phyloP scores from a whole-genome alignment of 2,888 invertebrate genomes.

The Parthenolecanium corni region DNA sequence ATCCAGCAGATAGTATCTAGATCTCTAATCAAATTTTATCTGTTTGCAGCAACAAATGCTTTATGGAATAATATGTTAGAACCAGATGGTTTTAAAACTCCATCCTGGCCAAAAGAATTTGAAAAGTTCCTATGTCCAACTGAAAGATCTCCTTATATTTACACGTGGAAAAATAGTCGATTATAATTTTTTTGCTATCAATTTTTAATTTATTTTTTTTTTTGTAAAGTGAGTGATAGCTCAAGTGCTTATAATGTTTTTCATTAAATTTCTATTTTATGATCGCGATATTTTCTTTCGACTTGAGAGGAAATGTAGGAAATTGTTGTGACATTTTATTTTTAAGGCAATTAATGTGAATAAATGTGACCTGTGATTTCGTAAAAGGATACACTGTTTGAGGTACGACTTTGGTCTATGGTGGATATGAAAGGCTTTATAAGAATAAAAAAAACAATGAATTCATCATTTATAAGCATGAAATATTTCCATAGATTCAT shows the following conservation, averaged over 20 bases:
- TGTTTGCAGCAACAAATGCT: slow-evolving; percentile 43
- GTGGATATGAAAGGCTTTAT: no score
- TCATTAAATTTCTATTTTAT: neutral
- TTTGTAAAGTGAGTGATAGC: neutral
- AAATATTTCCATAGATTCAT: no score
- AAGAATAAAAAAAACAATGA: no score
- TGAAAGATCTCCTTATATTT: slow-evolving; percentile 41
- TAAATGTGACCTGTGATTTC: no score
- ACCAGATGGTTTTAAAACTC: slow-evolving; percentile 43
- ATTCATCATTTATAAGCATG: no score
- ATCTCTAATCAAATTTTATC: neutral
- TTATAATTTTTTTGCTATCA: neutral
- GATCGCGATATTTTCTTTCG: neutral
- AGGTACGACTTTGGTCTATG: no score
- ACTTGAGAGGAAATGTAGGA: no score
- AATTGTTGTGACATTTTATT: no score
- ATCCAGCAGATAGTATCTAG: no score
- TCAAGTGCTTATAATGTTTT: neutral
- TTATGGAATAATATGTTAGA: slow-evolving; percentile 53
- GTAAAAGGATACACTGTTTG: no score
- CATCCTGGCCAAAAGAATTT: slow-evolving; percentile 38
- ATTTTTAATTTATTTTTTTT: neutral
- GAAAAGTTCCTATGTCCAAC: slow-evolving; percentile 43
- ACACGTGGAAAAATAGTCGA: slow-evolving; percentile 33
- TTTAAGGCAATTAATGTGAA: no score